phyloP scores from a whole-genome alignment of 2,113 vertebrate species.

The Chrysochloris asiatica region DNA sequence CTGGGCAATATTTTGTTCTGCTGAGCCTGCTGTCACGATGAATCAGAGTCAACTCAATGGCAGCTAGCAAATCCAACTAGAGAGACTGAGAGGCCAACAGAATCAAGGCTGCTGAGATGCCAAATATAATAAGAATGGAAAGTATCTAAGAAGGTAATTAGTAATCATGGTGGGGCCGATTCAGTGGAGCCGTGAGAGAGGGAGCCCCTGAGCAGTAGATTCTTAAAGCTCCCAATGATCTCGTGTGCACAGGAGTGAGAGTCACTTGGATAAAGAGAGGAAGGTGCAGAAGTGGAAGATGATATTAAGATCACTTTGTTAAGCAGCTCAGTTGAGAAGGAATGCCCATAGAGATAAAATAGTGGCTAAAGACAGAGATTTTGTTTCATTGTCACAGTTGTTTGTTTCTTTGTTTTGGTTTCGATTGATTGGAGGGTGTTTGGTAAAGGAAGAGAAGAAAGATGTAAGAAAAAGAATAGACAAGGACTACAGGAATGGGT shows the following conservation, averaged over 20 bases:
- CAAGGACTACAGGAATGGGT: no score
- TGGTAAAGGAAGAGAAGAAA: no score
- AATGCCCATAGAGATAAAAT: neutral
- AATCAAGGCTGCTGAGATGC: no score
- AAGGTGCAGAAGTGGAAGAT: fast-evolving
- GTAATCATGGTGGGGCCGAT: no score
- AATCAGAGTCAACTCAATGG: neutral
- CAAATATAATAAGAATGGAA: neutral
- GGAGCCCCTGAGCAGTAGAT: neutral
- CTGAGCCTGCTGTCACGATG: neutral
- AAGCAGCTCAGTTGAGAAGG: neutral
- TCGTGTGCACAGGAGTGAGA: no score
- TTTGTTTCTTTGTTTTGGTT: neutral
- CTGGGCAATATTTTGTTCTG: neutral
- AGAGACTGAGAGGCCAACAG: neutral
- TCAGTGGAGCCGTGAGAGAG: neutral
- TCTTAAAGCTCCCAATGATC: neutral
- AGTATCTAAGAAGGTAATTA: neutral
- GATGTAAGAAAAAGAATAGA: no score
- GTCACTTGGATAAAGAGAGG: no score
- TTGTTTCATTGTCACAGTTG: neutral
- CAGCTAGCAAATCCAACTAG: neutral
- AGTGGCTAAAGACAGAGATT: neutral
- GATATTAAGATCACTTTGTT: neutral
- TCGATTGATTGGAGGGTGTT: neutral